Base-by-base conservation (phyloP, 2,797 vertebrate species). In the Lutjanus campechanus region DNA sequence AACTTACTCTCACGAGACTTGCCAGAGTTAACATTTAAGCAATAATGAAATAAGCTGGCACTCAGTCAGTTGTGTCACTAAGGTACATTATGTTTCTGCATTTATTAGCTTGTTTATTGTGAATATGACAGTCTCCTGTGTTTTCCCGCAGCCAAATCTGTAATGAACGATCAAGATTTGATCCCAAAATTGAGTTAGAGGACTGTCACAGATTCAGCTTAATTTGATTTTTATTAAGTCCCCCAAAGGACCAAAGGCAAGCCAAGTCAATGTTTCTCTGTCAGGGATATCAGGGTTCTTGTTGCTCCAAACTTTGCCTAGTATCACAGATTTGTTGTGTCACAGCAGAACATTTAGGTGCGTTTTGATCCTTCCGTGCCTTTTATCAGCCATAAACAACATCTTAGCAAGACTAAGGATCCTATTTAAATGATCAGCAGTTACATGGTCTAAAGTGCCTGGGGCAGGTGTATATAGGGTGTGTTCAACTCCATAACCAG, bases 101-200 rank as follows among this genome's bases (percentile, higher is more conserved):
- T 77, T 12, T 41, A 41, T 53, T 61, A 56, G 29, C 22, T 22
- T 13, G 5, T 69, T 69, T 55, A 15, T 43, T 65, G n/a, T 43
- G 49, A 56, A 73, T 46, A 61, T 58, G 19, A 25, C 29, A 16
- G 29, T 51, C 54, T 55, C 58, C 44, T 29, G 59, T 12, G 47
- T 43, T 55, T 56, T 60, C 12, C 41, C 0, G 1, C 62, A 68
- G 46, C 51, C 66, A 70, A 16, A 67, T 69, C 3, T 77, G 53
- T 53, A 84, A 59, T 64, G 69, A 73, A 15, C 58, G 25, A 63
- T 50, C 46, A 68, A 58, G 40, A 51, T 47, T 66, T 68, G 6
- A 54, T 58, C 19, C 13, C 41, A 6, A 54, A 74, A 73, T 77
- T 13, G 29, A 56, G 40, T 63, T 53, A 29, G 47, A 46, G n/a